Evolutionary conservation across 2,797 vertebrate species (phyloP).

Genomic region (Alca torda): DNA sequence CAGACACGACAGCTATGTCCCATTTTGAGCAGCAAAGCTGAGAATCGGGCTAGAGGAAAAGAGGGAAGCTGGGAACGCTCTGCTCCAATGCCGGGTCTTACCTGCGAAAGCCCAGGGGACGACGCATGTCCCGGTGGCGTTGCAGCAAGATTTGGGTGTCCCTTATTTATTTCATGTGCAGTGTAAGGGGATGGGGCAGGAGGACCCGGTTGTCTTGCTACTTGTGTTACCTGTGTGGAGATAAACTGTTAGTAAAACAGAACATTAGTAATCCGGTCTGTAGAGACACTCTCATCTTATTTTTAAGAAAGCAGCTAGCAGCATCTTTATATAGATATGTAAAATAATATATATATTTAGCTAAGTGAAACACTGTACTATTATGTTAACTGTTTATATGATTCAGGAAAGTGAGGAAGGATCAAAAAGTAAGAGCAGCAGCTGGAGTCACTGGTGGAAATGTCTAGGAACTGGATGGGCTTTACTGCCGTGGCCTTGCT

Average conservation of each 20-base stretch:
- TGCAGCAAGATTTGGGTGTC: constrained; percentile 91
- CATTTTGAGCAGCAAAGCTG: not conserved
- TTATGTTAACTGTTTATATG: not conserved
- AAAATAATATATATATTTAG: not conserved
- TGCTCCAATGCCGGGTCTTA: constrained; percentile 79
- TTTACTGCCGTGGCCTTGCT: not conserved
- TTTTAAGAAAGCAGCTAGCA: not conserved
- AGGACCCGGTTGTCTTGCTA: constrained; percentile 88
- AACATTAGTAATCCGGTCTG: constrained; percentile 27
- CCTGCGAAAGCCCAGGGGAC: constrained; percentile 95
- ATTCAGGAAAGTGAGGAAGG: not conserved
- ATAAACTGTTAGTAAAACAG: constrained; percentile 69
- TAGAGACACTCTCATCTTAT: not conserved
- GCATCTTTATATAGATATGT: not conserved
- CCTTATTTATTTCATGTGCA: constrained; percentile 95
- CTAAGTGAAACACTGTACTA: not conserved
- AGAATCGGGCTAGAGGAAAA: not conserved
- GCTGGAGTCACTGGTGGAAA: not conserved
- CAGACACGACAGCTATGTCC: not conserved
- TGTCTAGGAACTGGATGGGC: rapidly evolving
- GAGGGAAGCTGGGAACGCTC: not conserved
- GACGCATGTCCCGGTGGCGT: constrained; percentile 94
- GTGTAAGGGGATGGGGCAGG: constrained; percentile 86
- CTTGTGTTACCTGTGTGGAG: constrained; percentile 81
- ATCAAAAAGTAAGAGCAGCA: not conserved